These are phyloP conservation scores for Alloscopus bannaensis DNA, from an alignment of 2,888 invertebrate genomes.

Conservation along the genomic window DNA sequence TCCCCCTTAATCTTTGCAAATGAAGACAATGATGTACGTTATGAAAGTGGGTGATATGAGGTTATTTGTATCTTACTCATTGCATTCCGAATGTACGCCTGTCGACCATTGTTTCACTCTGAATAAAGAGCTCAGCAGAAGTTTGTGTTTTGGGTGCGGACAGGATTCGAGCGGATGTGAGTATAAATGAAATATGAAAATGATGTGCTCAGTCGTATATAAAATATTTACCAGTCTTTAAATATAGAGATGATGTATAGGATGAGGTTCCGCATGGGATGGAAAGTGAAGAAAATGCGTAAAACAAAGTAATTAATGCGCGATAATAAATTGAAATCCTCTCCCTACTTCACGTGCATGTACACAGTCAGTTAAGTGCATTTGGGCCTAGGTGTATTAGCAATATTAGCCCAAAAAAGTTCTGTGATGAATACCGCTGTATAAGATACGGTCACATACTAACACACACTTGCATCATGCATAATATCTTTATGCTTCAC, in stretches of 20 bases:
- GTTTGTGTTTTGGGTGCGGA: constrained; percentile 55
- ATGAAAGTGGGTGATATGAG: constrained; percentile 41
- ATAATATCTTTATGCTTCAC: constrained; percentile 31
- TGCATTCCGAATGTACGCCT: not conserved
- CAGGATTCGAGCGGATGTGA: constrained; percentile 42
- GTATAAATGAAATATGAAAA: constrained; percentile 43
- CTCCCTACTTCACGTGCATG: not conserved
- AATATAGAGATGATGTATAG: constrained; percentile 18
- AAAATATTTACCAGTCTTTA: constrained; percentile 39
- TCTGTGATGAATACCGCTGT: too few species aligned
- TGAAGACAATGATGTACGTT: constrained; percentile 39
- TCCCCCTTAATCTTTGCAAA: too few species aligned
- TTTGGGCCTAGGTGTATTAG: not conserved
- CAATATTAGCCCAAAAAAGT: too few species aligned
- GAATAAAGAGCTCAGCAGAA: too few species aligned
- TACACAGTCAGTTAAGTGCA: too few species aligned
- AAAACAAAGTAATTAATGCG: constrained; percentile 57
- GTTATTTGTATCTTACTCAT: constrained; percentile 21
- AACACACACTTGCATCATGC: too few species aligned
- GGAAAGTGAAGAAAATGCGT: constrained; percentile 29
- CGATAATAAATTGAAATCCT: constrained; percentile 34
- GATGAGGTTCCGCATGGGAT: constrained; percentile 1
- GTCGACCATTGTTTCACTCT: too few species aligned
- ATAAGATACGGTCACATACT: too few species aligned
- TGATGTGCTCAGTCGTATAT: constrained; percentile 24